Evolutionary conservation across 2,113 vertebrate species (phyloP).

Genomic region (Tamias sibiricus): DNA sequence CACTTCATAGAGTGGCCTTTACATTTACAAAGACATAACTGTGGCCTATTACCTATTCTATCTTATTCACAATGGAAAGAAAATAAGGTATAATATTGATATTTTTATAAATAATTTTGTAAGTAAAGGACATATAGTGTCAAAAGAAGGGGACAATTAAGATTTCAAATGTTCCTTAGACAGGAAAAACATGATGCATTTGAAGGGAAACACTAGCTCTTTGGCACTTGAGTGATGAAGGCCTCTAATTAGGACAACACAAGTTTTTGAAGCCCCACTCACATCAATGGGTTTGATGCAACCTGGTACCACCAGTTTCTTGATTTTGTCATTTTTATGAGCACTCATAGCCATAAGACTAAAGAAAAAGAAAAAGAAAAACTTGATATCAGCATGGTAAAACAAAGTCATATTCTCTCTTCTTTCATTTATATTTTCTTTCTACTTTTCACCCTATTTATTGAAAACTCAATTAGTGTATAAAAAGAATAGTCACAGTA

Average conservation of each 20-base stretch:
- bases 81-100: not conserved
- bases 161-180: not conserved
- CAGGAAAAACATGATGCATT: not conserved
- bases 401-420: not conserved
- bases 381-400: not conserved
- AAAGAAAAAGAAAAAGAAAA: not conserved
- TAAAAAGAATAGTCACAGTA: not conserved
- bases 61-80: not conserved
- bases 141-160: not conserved
- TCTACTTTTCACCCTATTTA: not conserved
- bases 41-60: too few relatives aligned
- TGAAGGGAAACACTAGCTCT: not conserved
- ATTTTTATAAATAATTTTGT: not conserved
- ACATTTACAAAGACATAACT: too few relatives aligned
- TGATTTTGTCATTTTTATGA: not conserved
- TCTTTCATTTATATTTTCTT: not conserved
- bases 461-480: not conserved
- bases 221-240: not conserved
- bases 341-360: not conserved
- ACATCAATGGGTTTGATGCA: not conserved
- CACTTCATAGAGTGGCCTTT: too few relatives aligned
- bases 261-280: not conserved
- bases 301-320: fast-evolving
- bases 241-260: not conserved
- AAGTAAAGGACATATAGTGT: not conserved